Evolutionary conservation across 2,888 invertebrate species (phyloP), one percentile per base, ranked within the genome.

Genomic region (Mythimna vitellina): DNA sequence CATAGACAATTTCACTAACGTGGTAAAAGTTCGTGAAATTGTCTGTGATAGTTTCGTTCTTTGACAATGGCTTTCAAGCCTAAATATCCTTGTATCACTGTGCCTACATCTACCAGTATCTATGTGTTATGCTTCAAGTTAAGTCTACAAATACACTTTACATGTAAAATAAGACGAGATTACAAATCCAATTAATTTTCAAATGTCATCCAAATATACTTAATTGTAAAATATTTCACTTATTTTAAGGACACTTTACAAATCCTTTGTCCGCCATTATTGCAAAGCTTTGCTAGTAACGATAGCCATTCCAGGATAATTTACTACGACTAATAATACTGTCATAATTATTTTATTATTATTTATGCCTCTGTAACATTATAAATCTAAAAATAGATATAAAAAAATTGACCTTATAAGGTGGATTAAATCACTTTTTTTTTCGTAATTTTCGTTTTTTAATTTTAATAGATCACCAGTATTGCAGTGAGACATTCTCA

Each of bases 211-310:
- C 42, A 69, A 78, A 70, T 65, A 66, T 64, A 67, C 46, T 57
- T 74, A 68, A 32, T 65, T 53, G 14, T 22, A 60, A 70, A 61
- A 74, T 49, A 73, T 76, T 78, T 70, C 65, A 51, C 80, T 73
- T 70, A 82, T 42, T 70, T 65, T 85, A 83, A 84, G 79, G 77
- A 68, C 84, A 85, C 84, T 85, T 83, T 56, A 60, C 86, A 84
- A 71, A 75, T 81, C 74, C 70, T 74, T 62, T 70, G 58, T 62
- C 65, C 57, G 56, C 9, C 67, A 67, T 29, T 49, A 38, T 77
- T 56, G 70, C 79, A 54, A 80, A 74, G 70, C 60, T 78, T 78
- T 49, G 53, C 64, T 61, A 20, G 14, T 54, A 51, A 64, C 38
- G n/a, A 35, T 54, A 57, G 17, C 17, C 35, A 32, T 60, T 58